These are phyloP conservation scores for Nyleta sp. DNA, from an alignment of 2,888 invertebrate species.

Conservation along the genomic window DNA sequence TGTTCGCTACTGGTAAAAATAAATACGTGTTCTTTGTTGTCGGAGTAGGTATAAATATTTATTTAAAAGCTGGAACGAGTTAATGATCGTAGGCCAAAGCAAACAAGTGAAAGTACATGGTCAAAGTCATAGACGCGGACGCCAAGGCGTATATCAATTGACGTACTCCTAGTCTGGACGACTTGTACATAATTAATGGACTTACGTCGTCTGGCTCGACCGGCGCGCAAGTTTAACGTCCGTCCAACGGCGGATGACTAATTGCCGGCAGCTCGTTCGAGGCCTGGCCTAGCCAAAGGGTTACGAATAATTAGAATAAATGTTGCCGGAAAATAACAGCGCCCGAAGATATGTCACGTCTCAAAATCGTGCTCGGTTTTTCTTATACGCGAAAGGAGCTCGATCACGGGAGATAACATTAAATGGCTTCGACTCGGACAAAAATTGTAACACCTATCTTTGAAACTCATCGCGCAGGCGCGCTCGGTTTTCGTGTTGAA, in stretches of 20 bases:
- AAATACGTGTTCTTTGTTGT: slow-evolving; percentile 13
- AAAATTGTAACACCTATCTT: no score
- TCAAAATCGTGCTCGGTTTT: slow-evolving; percentile 4
- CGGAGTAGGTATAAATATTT: slow-evolving; percentile 8
- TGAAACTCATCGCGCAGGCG: no score
- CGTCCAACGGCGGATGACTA: slow-evolving; percentile 30
- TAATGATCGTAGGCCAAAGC: slow-evolving; percentile 18
- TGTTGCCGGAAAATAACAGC: slow-evolving; percentile 27
- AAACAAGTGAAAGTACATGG: slow-evolving; percentile 27
- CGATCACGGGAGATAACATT: no score
- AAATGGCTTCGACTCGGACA: no score
- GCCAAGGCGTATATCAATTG: slow-evolving; percentile 10
- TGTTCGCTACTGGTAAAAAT: slow-evolving; percentile 21
- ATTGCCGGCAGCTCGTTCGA: slow-evolving; percentile 12
- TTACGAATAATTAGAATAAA: slow-evolving; percentile 48
- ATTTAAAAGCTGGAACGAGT: slow-evolving; percentile 1
- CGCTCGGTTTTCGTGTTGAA: no score
- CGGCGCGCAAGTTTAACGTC: background rate
- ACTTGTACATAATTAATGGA: slow-evolving; percentile 41
- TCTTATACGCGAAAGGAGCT: background rate
- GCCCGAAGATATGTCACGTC: background rate
- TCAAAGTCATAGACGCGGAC: slow-evolving; percentile 10
- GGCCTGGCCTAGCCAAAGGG: slow-evolving; percentile 21
- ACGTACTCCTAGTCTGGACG: slow-evolving; percentile 7
- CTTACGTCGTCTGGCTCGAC: slow-evolving; percentile 13